phyloP scores from a whole-genome alignment of 2,888 invertebrate genomes.

The Alcis repandata region DNA sequence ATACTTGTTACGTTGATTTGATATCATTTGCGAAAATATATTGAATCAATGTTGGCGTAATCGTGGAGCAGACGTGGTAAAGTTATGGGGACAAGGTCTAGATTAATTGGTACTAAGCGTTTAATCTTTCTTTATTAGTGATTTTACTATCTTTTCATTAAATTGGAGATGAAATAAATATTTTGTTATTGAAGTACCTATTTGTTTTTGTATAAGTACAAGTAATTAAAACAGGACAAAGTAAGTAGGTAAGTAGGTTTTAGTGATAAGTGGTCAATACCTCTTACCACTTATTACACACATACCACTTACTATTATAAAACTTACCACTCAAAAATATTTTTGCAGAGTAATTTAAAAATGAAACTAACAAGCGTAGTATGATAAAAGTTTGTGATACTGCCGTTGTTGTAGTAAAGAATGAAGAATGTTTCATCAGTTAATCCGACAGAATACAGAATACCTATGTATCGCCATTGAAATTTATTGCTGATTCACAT shows the following conservation, averaged over 20 bases:
- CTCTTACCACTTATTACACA: too few relatives aligned
- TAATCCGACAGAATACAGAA: slow-evolving; percentile 44
- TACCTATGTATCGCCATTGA: slow-evolving; percentile 64
- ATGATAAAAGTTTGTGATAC: neutral
- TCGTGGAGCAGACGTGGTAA: neutral
- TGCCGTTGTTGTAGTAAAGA: neutral
- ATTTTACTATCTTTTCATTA: too few relatives aligned
- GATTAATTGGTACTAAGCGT: neutral
- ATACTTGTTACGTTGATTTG: slow-evolving; percentile 27
- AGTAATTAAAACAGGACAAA: too few relatives aligned
- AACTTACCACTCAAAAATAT: too few relatives aligned
- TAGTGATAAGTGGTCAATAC: too few relatives aligned
- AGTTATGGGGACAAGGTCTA: neutral
- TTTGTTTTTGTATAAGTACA: too few relatives aligned
- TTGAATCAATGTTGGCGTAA: slow-evolving; percentile 49
- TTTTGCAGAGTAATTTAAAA: neutral
- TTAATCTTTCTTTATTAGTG: too few relatives aligned
- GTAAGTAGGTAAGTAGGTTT: too few relatives aligned
- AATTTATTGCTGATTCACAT: slow-evolving; percentile 81
- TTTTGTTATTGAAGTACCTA: too few relatives aligned
- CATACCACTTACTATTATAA: too few relatives aligned
- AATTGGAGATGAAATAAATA: too few relatives aligned
- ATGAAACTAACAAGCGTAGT: neutral
- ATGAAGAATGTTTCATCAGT: slow-evolving; percentile 29
- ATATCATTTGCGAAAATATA: slow-evolving; percentile 56